These are phyloP conservation scores for Drosophila takahashii DNA, from an alignment of 1,140 invertebrate genomes.

Conservation along the genomic window DNA sequence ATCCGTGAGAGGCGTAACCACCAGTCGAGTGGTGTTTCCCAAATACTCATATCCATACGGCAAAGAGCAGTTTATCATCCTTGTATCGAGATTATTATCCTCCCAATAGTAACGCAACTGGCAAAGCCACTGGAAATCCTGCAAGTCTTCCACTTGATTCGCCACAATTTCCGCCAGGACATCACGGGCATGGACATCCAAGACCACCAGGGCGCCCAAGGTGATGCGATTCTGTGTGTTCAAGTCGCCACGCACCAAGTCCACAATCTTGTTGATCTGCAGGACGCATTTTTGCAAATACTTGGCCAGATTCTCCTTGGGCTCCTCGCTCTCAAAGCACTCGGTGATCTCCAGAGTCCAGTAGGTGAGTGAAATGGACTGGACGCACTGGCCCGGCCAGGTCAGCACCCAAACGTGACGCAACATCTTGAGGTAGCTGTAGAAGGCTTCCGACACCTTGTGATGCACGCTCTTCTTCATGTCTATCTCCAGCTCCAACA, in stretches of 20 bases:
- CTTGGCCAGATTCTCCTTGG: slow-evolving; percentile 84
- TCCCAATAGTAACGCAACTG: slow-evolving; percentile 98
- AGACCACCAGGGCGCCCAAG: slow-evolving; percentile 94
- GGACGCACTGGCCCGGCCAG: slow-evolving; percentile 95
- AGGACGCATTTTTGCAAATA: slow-evolving; percentile 87
- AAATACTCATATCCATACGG: slow-evolving; percentile 98
- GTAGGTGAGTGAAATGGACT: slow-evolving; percentile 94
- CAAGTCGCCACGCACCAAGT: slow-evolving; percentile 93
- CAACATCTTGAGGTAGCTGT: slow-evolving; percentile 88
- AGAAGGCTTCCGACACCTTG: slow-evolving; percentile 87
- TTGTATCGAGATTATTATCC: slow-evolving; percentile 90
- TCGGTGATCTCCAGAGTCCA: slow-evolving; percentile 95
- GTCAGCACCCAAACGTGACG: slow-evolving; percentile 93
- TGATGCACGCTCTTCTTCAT: slow-evolving; percentile 96
- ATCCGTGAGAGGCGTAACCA: slow-evolving; percentile 96
- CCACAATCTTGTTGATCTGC: slow-evolving; percentile 93
- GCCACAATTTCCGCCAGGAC: slow-evolving; percentile 91
- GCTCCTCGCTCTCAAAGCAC: slow-evolving; percentile 87
- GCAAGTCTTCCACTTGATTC: slow-evolving; percentile 88
- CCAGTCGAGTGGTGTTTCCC: slow-evolving; percentile 94
- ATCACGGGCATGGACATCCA: slow-evolving; percentile 97
- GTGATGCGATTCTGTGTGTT: slow-evolving; percentile 95
- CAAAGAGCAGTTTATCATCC: slow-evolving; percentile 96
- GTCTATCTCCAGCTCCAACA: slow-evolving; percentile 94
- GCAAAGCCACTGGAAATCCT: slow-evolving; percentile 97